A percentile compares a stretch with the other conserved stretches of the same genome.
These are phyloP conservation scores for Muntiacus reevesi DNA, from an alignment of 2,113 vertebrate genomes.

Conservation along the genomic window DNA sequence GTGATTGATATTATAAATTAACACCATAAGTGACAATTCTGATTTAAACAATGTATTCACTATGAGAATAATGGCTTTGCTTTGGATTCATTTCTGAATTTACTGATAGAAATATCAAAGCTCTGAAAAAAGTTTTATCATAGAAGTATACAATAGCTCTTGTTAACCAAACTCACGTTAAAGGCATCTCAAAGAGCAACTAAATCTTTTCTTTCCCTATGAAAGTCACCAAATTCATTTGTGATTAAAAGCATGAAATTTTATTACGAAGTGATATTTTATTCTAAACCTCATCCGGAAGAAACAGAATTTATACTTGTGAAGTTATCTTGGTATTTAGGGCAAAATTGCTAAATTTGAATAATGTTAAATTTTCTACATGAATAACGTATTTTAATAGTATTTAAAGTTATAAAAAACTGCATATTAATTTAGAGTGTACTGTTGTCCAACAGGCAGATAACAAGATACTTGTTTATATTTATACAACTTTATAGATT, in stretches of 20 bases:
- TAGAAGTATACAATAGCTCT: slow-evolving; percentile 48
- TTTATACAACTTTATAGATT: neutral
- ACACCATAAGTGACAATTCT: slow-evolving; percentile 38
- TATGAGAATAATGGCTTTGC: neutral
- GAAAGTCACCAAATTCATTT: slow-evolving; percentile 44
- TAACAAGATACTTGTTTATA: neutral
- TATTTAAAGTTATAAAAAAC: neutral
- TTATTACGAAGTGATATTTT: slow-evolving; percentile 52
- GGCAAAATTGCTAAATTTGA: slow-evolving; percentile 43
- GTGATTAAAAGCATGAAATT: slow-evolving; percentile 57
- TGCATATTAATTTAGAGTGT: neutral
- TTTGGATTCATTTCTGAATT: slow-evolving; percentile 43
- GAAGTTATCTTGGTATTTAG: slow-evolving; percentile 41
- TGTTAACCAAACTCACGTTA: slow-evolving; percentile 63
- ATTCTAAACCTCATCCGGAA: slow-evolving; percentile 48
- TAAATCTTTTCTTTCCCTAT: neutral
- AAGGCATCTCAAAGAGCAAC: slow-evolving; percentile 43
- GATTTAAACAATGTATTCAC: slow-evolving; percentile 65
- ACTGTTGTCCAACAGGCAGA: neutral
- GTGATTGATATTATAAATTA: neutral
- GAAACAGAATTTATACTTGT: slow-evolving; percentile 57
- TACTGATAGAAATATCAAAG: slow-evolving; percentile 57
- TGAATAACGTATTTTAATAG: neutral
- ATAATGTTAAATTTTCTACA: slow-evolving; percentile 45
- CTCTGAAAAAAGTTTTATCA: slow-evolving; percentile 10